A percentile compares a stretch with the other conserved stretches of the same genome.
These are phyloP conservation scores for Lepidocolaptes lacrymiger DNA, from an alignment of 2,797 vertebrate species.

Conservation along the genomic window DNA sequence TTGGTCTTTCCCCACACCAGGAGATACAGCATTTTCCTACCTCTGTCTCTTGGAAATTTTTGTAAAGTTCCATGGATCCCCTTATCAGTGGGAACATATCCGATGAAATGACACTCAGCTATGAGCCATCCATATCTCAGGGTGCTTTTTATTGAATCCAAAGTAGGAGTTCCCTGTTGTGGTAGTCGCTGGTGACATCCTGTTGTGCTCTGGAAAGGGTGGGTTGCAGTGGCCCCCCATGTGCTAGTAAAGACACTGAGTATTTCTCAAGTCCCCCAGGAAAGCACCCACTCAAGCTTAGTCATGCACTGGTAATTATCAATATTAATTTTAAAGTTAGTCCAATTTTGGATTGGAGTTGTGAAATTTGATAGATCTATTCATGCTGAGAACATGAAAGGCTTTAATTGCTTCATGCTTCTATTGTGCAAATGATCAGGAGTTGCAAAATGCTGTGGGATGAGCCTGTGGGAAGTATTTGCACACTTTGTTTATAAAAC, in stretches of 20 bases:
- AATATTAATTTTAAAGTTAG: conserved; percentile 14
- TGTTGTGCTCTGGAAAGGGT: neutral
- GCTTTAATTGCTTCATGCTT: conserved; percentile 11
- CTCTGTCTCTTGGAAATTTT: neutral
- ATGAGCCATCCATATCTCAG: neutral
- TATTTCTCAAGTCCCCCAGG: neutral
- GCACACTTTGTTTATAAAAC: neutral
- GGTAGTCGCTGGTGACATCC: neutral
- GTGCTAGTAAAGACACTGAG: neutral
- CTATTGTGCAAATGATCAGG: conserved; percentile 22
- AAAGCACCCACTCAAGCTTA: conserved; percentile 44
- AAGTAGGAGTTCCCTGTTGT: neutral
- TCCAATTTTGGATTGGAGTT: neutral
- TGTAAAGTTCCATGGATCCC: neutral
- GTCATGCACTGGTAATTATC: conserved; percentile 38
- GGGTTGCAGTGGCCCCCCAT: neutral
- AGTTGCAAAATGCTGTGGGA: neutral
- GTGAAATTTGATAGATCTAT: conserved; percentile 35
- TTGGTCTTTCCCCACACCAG: accelerated
- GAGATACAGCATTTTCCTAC: neutral
- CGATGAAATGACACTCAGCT: neutral
- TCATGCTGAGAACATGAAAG: conserved; percentile 22
- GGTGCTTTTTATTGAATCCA: neutral
- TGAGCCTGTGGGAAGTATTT: neutral
- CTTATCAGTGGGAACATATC: neutral